A percentile compares a stretch with the other conserved stretches of the same genome.
Evolutionary conservation across 2,888 invertebrate species (phyloP).

Genomic region (Hyppa rectilinea): DNA sequence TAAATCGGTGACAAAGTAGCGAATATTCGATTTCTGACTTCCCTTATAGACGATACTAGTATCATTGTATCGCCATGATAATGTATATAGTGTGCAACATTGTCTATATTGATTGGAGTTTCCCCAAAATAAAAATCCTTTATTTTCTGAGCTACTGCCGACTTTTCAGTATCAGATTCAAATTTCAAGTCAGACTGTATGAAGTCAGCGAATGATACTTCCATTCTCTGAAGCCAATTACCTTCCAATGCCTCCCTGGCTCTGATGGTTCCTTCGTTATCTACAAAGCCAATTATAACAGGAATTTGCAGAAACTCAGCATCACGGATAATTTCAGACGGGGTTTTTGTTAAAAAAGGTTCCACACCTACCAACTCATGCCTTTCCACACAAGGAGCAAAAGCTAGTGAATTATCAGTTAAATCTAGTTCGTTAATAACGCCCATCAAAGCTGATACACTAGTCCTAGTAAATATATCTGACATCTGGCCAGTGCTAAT

Average conservation of each 20-base stretch:
- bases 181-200: slow-evolving; percentile 82
- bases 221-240: slow-evolving; percentile 82
- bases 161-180: slow-evolving; percentile 69
- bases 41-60: slow-evolving; percentile 81
- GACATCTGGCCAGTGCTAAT: slow-evolving; percentile 76
- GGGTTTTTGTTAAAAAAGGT: slow-evolving; percentile 80
- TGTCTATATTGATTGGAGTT: slow-evolving; percentile 66
- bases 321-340: slow-evolving; percentile 74
- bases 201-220: slow-evolving; percentile 78
- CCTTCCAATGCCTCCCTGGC: slow-evolving; percentile 75
- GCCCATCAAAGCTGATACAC: slow-evolving; percentile 81
- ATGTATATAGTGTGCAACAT: slow-evolving; percentile 72
- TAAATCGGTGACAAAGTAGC: slow-evolving; percentile 71
- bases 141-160: slow-evolving; percentile 70
- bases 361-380: slow-evolving; percentile 68
- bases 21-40: slow-evolving; percentile 75
- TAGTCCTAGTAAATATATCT: slow-evolving; percentile 77
- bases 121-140: slow-evolving; percentile 77
- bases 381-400: slow-evolving; percentile 85
- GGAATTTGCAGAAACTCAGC: slow-evolving; percentile 80
- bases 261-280: slow-evolving; percentile 85
- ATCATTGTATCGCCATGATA: slow-evolving; percentile 87
- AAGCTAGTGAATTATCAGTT: slow-evolving; percentile 83
- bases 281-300: slow-evolving; percentile 83
- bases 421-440: slow-evolving; percentile 83